Conservation (phyloP, 2,888 invertebrate genomes). For the Ennomos erosarius region DNA sequence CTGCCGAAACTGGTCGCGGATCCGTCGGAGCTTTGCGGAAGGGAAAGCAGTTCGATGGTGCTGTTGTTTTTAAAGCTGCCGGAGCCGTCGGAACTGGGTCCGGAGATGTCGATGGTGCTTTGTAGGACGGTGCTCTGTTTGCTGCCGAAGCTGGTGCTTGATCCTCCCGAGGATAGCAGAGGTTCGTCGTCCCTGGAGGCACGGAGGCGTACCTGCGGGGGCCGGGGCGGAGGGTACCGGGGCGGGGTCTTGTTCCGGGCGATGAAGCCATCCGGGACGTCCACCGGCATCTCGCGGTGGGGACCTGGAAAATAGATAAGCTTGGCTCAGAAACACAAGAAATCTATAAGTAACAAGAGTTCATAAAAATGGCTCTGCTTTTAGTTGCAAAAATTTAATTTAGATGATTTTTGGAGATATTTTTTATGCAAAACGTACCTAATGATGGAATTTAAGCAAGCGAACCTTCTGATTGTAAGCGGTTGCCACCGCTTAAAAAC, state of each 20-base stretch:
- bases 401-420: too few relatives aligned
- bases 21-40: slow-evolving; percentile 72
- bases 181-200: slow-evolving; percentile 81
- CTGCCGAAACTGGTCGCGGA: slow-evolving; percentile 75
- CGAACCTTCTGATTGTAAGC: too few relatives aligned
- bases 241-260: slow-evolving; percentile 96
- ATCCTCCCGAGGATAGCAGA: slow-evolving; percentile 74
- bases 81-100: slow-evolving; percentile 72
- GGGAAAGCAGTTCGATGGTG: slow-evolving; percentile 71
- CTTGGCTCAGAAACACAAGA: not conserved
- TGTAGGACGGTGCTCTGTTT: slow-evolving; percentile 76
- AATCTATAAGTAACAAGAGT: too few relatives aligned
- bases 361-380: too few relatives aligned
- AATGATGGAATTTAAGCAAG: too few relatives aligned
- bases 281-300: slow-evolving; percentile 99
- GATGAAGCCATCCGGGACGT: slow-evolving; percentile 97
- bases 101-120: slow-evolving; percentile 63
- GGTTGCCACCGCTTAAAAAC: too few relatives aligned
- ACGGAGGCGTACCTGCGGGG: slow-evolving; percentile 86
- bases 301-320: slow-evolving; percentile 85
- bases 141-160: slow-evolving; percentile 77
- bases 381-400: too few relatives aligned
- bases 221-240: slow-evolving; percentile 93
- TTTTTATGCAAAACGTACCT: too few relatives aligned
- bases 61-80: slow-evolving; percentile 75